phyloP scores from a whole-genome alignment of 2,797 vertebrate species.

The Eulemur coronatus region DNA sequence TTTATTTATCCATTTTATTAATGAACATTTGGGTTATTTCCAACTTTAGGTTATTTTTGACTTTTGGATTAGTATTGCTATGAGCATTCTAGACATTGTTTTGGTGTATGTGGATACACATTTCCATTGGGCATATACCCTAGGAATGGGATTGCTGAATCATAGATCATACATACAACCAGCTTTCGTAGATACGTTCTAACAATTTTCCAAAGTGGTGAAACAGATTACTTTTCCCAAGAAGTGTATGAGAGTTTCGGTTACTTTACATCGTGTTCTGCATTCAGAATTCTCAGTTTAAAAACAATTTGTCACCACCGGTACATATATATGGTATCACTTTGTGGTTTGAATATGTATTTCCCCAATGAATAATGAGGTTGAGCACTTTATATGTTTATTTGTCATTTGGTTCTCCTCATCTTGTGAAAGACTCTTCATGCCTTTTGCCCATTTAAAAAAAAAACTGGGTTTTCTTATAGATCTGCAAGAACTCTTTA shows the following conservation, averaged over 20 bases:
- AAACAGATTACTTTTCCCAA: background rate
- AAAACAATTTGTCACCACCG: background rate
- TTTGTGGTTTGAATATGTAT: background rate
- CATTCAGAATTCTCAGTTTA: background rate
- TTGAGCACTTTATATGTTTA: background rate
- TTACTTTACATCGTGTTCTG: background rate
- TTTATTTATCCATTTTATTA: background rate
- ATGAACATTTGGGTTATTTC: background rate
- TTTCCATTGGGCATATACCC: background rate
- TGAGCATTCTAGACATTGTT: background rate
- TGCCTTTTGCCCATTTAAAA: background rate
- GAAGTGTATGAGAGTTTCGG: background rate
- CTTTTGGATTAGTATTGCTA: background rate
- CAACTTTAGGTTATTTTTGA: background rate
- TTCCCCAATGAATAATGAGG: background rate
- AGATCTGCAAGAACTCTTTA: background rate
- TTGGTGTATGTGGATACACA: background rate
- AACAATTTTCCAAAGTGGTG: background rate
- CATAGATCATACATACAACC: background rate
- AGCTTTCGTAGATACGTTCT: background rate
- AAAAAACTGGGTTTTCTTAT: background rate
- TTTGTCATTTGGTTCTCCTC: background rate
- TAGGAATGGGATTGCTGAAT: background rate
- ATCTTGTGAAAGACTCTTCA: background rate
- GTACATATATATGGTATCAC: background rate